Evolutionary conservation across 2,113 vertebrate species (phyloP).

Genomic region (Cyanoramphus novaezelandiae): DNA sequence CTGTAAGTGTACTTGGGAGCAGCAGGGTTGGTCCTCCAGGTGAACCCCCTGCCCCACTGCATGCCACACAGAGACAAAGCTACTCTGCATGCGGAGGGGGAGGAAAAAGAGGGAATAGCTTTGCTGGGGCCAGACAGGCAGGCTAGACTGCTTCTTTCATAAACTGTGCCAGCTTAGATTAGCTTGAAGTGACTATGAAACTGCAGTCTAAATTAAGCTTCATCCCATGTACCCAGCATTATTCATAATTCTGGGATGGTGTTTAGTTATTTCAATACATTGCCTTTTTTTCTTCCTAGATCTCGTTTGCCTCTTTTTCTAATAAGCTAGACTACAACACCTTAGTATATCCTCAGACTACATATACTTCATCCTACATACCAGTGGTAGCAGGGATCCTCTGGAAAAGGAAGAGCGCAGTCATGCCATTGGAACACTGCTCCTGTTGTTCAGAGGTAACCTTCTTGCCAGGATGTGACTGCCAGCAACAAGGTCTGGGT

Average conservation of each 20-base stretch:
- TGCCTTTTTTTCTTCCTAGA: neutral
- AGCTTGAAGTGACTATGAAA: slow-evolving; percentile 28
- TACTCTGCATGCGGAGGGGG: neutral
- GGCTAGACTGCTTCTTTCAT: neutral
- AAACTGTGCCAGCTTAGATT: neutral
- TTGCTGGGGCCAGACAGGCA: neutral
- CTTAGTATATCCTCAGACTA: neutral
- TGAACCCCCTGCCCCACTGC: neutral
- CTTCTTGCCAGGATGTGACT: neutral
- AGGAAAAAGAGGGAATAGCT: neutral
- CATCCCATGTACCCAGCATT: neutral
- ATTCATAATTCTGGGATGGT: neutral
- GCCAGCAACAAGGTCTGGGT: neutral
- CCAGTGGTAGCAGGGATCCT: neutral
- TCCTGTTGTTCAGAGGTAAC: neutral
- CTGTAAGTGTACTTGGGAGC: neutral
- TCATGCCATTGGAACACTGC: neutral
- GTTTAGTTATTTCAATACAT: slow-evolving; percentile 8
- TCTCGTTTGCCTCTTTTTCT: neutral
- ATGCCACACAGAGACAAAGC: neutral
- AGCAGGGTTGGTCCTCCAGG: neutral
- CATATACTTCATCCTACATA: neutral
- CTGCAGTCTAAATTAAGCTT: slow-evolving; percentile 36
- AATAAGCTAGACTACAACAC: neutral
- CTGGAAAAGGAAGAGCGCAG: neutral